These are phyloP conservation scores for Atopsyche davidsoni DNA, from an alignment of 1,140 invertebrate genomes.

Conservation along the genomic window DNA sequence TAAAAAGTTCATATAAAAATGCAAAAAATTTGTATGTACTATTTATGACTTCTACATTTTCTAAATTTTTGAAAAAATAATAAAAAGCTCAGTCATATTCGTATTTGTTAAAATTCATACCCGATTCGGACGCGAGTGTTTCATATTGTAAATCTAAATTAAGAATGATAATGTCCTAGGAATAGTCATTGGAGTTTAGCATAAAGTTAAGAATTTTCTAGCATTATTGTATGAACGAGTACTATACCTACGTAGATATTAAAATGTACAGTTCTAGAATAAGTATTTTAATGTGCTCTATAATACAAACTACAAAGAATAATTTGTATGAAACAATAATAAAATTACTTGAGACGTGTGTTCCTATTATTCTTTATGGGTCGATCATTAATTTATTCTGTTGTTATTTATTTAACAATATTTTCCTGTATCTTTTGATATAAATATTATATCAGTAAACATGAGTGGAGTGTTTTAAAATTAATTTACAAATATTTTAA, in stretches of 20 bases:
- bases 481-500: too few relatives aligned
- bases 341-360: slow-evolving; percentile 30
- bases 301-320: slow-evolving; percentile 30
- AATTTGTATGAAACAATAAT: slow-evolving; percentile 32
- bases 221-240: slow-evolving; percentile 28
- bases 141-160: too few relatives aligned
- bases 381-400: neutral
- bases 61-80: too few relatives aligned
- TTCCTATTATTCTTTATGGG: slow-evolving; percentile 17
- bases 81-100: too few relatives aligned
- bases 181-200: slow-evolving; percentile 21
- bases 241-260: slow-evolving; percentile 27
- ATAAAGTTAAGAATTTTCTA: slow-evolving; percentile 20
- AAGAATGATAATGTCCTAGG: slow-evolving; percentile 3
- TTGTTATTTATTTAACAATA: slow-evolving; percentile 15
- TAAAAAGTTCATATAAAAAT: too few relatives aligned
- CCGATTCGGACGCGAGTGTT: too few relatives aligned
- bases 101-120: too few relatives aligned
- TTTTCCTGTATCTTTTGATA: too few relatives aligned
- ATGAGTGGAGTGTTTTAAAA: too few relatives aligned
- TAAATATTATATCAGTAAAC: too few relatives aligned
- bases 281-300: slow-evolving; percentile 31
- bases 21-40: too few relatives aligned
- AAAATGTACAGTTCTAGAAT: slow-evolving; percentile 27
- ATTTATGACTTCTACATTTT: too few relatives aligned